A percentile compares a stretch with the other conserved stretches of the same genome.
Evolutionary conservation across 2,797 vertebrate species (phyloP).

Genomic region (Mallotus villosus): DNA sequence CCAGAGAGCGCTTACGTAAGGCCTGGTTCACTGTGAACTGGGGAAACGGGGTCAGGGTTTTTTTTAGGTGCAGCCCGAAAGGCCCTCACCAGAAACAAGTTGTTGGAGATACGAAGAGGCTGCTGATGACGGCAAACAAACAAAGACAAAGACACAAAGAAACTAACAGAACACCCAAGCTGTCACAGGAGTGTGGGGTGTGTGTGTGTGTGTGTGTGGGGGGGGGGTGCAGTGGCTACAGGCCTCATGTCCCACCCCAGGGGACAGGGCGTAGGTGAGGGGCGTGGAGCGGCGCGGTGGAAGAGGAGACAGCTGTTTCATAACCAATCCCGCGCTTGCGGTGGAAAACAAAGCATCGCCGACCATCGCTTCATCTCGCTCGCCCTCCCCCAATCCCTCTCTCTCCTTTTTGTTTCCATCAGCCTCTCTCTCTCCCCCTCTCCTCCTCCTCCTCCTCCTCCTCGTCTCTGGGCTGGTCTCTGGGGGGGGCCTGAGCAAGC

Average conservation of each 20-base stretch:
- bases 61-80: neutral
- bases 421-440: neutral
- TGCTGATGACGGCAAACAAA: slow-evolving; percentile 1
- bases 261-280: no score
- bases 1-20: neutral
- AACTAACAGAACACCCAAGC: neutral
- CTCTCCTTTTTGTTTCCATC: neutral
- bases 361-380: no score
- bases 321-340: neutral
- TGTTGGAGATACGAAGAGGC: neutral
- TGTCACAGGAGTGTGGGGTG: neutral
- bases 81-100: neutral
- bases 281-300: no score
- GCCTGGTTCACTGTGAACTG: neutral
- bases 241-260: no score
- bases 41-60: neutral
- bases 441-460: neutral
- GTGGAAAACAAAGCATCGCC: neutral
- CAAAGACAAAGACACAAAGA: neutral
- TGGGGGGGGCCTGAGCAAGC: neutral
- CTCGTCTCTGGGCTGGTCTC: neutral
- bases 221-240: no score
- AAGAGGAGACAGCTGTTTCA: neutral
- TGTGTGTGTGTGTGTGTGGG: no score
- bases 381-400: neutral